Evolutionary conservation across 2,888 invertebrate genomes (phyloP), one percentile per base, ranked within the genome.

Genomic region (Polia nebulosa): DNA sequence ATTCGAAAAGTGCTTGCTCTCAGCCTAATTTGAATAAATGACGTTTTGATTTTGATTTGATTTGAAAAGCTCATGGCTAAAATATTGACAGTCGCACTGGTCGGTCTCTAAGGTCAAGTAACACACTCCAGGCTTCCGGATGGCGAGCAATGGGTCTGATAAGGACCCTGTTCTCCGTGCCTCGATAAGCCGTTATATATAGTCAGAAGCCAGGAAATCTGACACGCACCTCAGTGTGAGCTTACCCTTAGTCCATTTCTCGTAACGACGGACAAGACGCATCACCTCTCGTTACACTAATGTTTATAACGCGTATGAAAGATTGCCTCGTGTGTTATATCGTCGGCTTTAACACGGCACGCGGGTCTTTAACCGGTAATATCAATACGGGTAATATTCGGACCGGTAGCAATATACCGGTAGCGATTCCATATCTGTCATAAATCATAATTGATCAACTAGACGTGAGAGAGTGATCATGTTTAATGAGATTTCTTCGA

Each of bases 261-360:
- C 49, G 25, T 61, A 59, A 52, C 55, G 65, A 66, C 51, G 55
- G 63, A 66, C 52, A 61, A 76, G 75, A 78, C 47, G 52, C 51
- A 78, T 74, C 32, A 51, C n/a, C 20, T 45, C 76, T 62, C 45
- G 55, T 75, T 75, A 45, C 32, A 49, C 49, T 76, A 61, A 76
- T 62, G 61, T 62, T 58, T 66, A 60, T 64, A 55, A n/a, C 20
- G 55, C 25, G 9, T 53, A 73, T 66, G 76, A 79, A 45, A 58
- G 58, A 76, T 79, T 36, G 53, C 49, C 49, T 44, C 13, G 27
- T 45, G 17, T 22, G n/a, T 27, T 34, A 29, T 25, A 56, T 29
- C 56, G 55, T 57, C 6, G 11, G 57, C 34, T 44, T 49, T 53
- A 58, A 41, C 59, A 51, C 45, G 56, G 41, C 27, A 29, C 17